Evolutionary conservation across 2,888 invertebrate species (phyloP).

Genomic region (Empis livida): DNA sequence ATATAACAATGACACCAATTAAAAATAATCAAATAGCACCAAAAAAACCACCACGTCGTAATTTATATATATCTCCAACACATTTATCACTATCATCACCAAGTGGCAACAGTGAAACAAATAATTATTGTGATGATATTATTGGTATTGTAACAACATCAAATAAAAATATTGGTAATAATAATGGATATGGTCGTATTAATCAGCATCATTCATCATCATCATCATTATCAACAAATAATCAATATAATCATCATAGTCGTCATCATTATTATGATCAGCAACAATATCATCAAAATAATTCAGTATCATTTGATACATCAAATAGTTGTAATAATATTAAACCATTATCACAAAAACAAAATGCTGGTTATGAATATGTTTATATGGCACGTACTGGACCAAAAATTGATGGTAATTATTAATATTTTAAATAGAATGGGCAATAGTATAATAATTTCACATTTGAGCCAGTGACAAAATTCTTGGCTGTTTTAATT

Average conservation of each 20-base stretch:
- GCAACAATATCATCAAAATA: too few species aligned
- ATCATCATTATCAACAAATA: neutral
- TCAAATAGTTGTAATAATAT: too few species aligned
- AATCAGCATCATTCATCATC: neutral
- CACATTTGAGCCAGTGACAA: too few species aligned
- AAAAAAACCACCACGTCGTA: slow-evolving; percentile 78
- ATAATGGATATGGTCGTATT: neutral
- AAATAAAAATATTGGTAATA: neutral
- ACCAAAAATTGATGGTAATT: neutral
- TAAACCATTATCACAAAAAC: slow-evolving; percentile 19
- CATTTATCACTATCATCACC: slow-evolving; percentile 42
- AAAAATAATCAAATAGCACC: slow-evolving; percentile 48
- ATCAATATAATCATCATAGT: neutral
- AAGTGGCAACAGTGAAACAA: neutral
- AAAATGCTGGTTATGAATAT: slow-evolving; percentile 49
- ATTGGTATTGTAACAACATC: neutral
- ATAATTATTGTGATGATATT: neutral
- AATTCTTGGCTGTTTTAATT: too few species aligned
- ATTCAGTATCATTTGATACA: too few species aligned
- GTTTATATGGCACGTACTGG: slow-evolving; percentile 50
- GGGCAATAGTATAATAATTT: too few species aligned
- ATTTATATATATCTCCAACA: slow-evolving; percentile 75
- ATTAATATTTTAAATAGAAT: too few species aligned
- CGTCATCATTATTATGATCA: too few species aligned
- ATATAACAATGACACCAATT: slow-evolving; percentile 11